Evolutionary conservation across 2,113 vertebrate species (phyloP).

Genomic region (Ptilonorhynchus violaceus): DNA sequence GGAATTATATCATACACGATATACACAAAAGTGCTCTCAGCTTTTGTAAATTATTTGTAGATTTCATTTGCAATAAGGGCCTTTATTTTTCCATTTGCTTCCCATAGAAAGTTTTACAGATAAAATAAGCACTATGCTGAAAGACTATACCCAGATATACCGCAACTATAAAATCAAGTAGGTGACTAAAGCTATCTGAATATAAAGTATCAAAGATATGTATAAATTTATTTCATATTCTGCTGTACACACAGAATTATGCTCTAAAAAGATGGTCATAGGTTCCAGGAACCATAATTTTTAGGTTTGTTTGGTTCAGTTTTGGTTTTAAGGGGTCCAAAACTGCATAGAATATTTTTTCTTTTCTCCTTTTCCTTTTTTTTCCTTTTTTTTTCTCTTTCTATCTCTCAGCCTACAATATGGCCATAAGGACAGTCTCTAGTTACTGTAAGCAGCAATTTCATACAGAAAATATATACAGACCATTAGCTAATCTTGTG

Average conservation of each 20-base stretch:
- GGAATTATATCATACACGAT: not conserved
- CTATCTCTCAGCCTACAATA: not conserved
- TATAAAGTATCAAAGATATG: not conserved
- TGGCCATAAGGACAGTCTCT: not conserved
- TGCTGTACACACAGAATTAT: not conserved
- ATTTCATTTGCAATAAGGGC: not conserved
- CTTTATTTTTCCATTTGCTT: not conserved
- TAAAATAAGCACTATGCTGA: not conserved
- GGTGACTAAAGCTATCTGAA: not conserved
- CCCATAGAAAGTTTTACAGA: not conserved
- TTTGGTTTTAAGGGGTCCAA: not conserved
- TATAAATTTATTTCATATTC: not conserved
- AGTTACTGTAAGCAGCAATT: not conserved
- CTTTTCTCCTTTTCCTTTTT: not conserved
- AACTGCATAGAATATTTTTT: not conserved
- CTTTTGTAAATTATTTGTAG: not conserved
- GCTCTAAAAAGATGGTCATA: not conserved
- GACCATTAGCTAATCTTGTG: not conserved
- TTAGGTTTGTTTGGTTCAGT: not conserved
- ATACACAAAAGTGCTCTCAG: not conserved
- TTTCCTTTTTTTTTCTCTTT: not conserved
- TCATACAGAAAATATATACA: not conserved
- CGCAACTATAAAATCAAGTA: not conserved
- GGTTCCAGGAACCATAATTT: not conserved
- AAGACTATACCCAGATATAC: not conserved